phyloP scores from a whole-genome alignment of 2,113 vertebrate species.

The Channa argus region DNA sequence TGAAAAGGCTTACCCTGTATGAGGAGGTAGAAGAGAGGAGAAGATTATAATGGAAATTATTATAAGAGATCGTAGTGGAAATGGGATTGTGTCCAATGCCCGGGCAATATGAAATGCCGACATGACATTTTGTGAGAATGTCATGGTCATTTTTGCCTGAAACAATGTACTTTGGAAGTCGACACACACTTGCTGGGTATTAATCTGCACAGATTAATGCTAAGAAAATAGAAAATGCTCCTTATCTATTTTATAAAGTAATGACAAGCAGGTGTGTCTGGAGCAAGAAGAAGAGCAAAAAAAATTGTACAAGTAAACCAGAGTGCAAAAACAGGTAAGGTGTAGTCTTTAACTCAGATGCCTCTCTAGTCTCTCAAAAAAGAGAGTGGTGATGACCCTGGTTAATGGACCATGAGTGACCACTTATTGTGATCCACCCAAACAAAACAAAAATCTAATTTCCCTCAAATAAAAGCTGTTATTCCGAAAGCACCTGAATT shows the following conservation, averaged over 20 bases:
- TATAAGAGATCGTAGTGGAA: conserved; percentile 63
- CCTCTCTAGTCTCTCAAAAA: conserved; percentile 75
- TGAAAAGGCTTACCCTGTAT: conserved; percentile 60
- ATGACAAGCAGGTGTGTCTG: conserved; percentile 67
- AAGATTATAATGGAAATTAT: conserved; percentile 66
- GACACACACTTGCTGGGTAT: conserved; percentile 78
- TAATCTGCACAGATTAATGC: conserved; percentile 67
- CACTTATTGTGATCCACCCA: conserved; percentile 87
- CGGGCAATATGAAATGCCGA: conserved; percentile 68
- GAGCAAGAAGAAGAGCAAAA: conserved; percentile 64
- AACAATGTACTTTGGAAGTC: conserved; percentile 82
- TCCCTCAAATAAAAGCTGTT: conserved; percentile 88
- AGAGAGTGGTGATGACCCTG: conserved; percentile 75
- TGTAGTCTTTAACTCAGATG: conserved; percentile 78
- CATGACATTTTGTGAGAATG: conserved; percentile 69
- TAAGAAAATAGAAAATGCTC: conserved; percentile 54
- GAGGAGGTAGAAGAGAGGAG: conserved; percentile 71
- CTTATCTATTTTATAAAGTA: conserved; percentile 69
- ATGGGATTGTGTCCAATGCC: conserved; percentile 66
- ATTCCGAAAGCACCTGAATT: conserved; percentile 88
- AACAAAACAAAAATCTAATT: conserved; percentile 92
- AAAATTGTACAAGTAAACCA: conserved; percentile 68
- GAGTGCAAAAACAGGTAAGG: conserved; percentile 80
- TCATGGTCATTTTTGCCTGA: conserved; percentile 80
- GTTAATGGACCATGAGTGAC: conserved; percentile 88